These are phyloP conservation scores for Pyxicephalus adspersus DNA, from an alignment of 2,113 vertebrate species.

Conservation along the genomic window DNA sequence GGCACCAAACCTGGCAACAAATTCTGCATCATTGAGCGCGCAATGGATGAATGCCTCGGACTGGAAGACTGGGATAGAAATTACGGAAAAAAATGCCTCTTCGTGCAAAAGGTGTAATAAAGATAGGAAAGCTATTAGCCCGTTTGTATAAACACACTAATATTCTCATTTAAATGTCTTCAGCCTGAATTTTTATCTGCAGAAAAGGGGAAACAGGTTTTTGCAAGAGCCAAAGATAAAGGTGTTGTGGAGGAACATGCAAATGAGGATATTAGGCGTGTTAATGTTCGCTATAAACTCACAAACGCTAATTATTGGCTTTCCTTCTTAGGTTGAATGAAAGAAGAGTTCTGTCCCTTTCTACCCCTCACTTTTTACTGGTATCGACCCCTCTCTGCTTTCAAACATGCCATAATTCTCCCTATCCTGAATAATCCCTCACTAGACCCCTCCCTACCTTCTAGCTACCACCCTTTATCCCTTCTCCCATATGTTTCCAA, in stretches of 20 bases:
- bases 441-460: too few relatives aligned
- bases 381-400: too few relatives aligned
- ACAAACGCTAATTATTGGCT: background rate
- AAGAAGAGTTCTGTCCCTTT: background rate
- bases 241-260: slow-evolving; percentile 20
- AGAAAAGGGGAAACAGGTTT: slow-evolving; percentile 37
- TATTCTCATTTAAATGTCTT: slow-evolving; percentile 45
- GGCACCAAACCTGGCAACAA: slow-evolving; percentile 14
- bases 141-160: slow-evolving; percentile 36
- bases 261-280: slow-evolving; percentile 11
- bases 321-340: background rate
- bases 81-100: background rate
- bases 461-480: too few relatives aligned
- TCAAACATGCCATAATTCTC: too few relatives aligned
- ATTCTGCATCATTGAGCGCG: slow-evolving; percentile 7
- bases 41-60: slow-evolving; percentile 10
- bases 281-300: slow-evolving; percentile 1
- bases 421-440: too few relatives aligned
- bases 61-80: slow-evolving; percentile 17
- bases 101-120: slow-evolving; percentile 36
- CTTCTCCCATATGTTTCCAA: too few relatives aligned
- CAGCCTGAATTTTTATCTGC: slow-evolving; percentile 34
- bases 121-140: slow-evolving; percentile 38
- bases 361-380: too few relatives aligned
- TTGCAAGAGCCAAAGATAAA: slow-evolving; percentile 24